These are phyloP conservation scores for Antennarius maculatus DNA, from an alignment of 2,797 vertebrate species.

Conservation along the genomic window DNA sequence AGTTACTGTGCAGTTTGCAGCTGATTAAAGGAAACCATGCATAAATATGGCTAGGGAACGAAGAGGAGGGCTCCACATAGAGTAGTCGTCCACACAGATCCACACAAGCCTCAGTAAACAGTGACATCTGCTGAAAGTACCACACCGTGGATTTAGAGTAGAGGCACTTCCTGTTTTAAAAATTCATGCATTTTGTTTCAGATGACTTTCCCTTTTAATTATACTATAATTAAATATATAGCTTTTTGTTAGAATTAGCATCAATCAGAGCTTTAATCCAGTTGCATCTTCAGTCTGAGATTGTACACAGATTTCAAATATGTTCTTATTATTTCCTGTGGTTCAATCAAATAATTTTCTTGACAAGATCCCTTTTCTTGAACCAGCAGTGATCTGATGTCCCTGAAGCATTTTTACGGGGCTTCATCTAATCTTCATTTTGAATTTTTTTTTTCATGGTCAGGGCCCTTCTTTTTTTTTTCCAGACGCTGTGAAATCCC, in stretches of 20 bases:
- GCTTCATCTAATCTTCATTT: slow-evolving; percentile 16
- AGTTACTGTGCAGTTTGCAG: not conserved
- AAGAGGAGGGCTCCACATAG: not conserved
- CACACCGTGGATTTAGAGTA: slow-evolving; percentile 5
- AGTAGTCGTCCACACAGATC: not conserved
- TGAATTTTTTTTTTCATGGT: not conserved
- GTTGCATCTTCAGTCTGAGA: not conserved
- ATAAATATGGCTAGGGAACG: not conserved
- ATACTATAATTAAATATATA: not conserved
- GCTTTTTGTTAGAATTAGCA: not conserved
- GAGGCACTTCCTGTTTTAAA: slow-evolving; percentile 2
- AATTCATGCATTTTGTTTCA: not conserved
- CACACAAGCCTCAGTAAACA: slow-evolving; percentile 56
- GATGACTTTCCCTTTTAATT: not conserved
- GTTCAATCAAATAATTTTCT: not conserved
- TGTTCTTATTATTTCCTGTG: not conserved
- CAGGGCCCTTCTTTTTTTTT: not conserved
- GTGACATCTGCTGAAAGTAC: slow-evolving; percentile 74
- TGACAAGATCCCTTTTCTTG: slow-evolving; percentile 3
- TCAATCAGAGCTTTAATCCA: not conserved
- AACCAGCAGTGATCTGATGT: not conserved
- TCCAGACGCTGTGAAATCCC: slow-evolving; percentile 5
- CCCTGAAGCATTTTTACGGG: slow-evolving; percentile 10
- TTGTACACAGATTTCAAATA: not conserved
- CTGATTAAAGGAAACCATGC: not conserved